phyloP scores from a whole-genome alignment of 2,113 vertebrate genomes.

The Eurypyga helias region DNA sequence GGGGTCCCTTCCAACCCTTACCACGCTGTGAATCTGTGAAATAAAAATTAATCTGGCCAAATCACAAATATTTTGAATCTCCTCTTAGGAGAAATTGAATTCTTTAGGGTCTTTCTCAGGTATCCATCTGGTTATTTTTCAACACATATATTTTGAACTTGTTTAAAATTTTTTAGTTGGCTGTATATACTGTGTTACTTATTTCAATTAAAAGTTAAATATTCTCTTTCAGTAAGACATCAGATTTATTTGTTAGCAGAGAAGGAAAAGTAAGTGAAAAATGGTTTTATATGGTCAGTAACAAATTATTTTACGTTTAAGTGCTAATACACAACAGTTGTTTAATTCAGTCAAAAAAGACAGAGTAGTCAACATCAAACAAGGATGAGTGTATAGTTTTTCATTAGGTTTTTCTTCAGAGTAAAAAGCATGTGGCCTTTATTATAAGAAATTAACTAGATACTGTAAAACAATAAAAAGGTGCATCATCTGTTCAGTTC shows the following conservation, averaged over 20 bases:
- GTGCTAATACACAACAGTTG: not conserved
- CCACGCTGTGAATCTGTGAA: too few species aligned
- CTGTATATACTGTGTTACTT: not conserved
- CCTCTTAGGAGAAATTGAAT: not conserved
- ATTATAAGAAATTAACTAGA: not conserved
- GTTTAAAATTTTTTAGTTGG: not conserved
- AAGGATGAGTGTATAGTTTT: not conserved
- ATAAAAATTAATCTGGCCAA: not conserved
- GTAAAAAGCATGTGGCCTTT: not conserved
- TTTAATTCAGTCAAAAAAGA: not conserved
- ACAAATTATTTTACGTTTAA: not conserved
- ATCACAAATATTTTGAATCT: not conserved
- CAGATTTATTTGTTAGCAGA: not conserved
- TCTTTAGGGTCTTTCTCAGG: not conserved
- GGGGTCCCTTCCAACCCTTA: too few species aligned
- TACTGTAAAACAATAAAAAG: not conserved
- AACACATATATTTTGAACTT: not conserved
- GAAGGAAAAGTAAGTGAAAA: not conserved
- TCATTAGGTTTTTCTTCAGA: not conserved
- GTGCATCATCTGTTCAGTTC: not conserved
- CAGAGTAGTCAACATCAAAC: not conserved
- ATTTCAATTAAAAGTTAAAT: not conserved
- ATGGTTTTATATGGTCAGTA: not conserved
- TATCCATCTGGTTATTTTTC: not conserved
- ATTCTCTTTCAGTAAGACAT: not conserved